Base-by-base conservation (phyloP, 2,888 invertebrate genomes). In the Nebria brevicollis region DNA sequence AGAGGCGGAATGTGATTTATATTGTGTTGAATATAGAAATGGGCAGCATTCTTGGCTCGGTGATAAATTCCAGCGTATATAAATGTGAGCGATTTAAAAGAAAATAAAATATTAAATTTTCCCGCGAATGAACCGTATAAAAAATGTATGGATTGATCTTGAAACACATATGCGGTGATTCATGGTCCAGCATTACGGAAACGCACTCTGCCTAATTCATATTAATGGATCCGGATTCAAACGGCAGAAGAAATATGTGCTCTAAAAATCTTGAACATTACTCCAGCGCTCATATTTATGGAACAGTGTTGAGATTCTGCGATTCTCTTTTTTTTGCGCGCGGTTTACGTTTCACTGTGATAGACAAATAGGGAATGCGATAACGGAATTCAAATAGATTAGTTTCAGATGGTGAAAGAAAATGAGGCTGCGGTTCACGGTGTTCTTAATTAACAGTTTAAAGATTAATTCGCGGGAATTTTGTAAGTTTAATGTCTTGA, bases 401-500 rank as follows among this genome's bases (percentile, higher is more conserved):
- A 54, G 54, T 54, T 54, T 54, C 54, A 54, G 54, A 54, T 54
- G 54, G 54, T 1, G 54, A 54, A 54, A 54, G 54, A 54, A 54
- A 54, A 54, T 54, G 54, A 11, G 54, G 54, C 54, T 54, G 54
- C 54, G 54, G 54, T 54, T 11, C 54, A 3, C 54, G 11, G 54
- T 54, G 54, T 79, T 74, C 78, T 79, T 79, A 79, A 79, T 79
- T 79, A 79, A 79, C 79, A 68, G 79, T 79, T 77, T 75, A 79
- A 79, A 74, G 79, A 79, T 79, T 79, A 79, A 79, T 79, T 79
- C 79, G 25, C 25, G 13, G 75, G 79, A 79, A 79, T 79, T 79
- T 79, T 79, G 79, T 79, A 79, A 79, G 79, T 79, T 79, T 79
- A 79, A 79, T 79, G 79, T 75, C 74, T 74, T 79, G 79, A 79